Evolutionary conservation across 1,140 invertebrate species (phyloP).

Genomic region (Euura lappo): DNA sequence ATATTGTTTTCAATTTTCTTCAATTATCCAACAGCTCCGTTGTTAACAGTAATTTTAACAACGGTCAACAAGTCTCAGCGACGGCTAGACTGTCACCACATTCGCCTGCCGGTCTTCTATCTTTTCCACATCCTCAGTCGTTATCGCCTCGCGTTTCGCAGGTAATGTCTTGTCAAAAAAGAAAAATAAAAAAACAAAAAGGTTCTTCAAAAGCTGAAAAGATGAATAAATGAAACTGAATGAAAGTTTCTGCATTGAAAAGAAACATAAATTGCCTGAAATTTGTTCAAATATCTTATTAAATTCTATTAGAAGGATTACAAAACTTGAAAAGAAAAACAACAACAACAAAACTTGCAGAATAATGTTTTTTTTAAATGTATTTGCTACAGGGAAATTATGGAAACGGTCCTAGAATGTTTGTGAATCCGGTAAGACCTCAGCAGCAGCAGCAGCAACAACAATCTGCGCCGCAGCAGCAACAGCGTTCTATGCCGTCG

Average conservation of each 20-base stretch:
- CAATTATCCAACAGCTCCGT: slow-evolving; percentile 40
- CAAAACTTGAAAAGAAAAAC: too few relatives aligned
- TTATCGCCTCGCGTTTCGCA: slow-evolving; percentile 56
- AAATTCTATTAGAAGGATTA: too few relatives aligned
- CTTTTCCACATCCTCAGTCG: slow-evolving; percentile 57
- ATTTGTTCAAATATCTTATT: too few relatives aligned
- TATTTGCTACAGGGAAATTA: slow-evolving; percentile 51
- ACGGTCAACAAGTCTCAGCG: slow-evolving; percentile 53
- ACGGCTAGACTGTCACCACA: slow-evolving; percentile 56
- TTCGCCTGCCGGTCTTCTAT: slow-evolving; percentile 52
- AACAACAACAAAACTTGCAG: background rate
- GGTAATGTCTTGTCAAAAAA: too few relatives aligned
- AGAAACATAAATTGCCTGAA: background rate
- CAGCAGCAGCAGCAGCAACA: slow-evolving; percentile 17
- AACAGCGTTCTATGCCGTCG: slow-evolving; percentile 63
- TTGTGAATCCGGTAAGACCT: slow-evolving; percentile 53
- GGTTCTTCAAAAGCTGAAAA: background rate
- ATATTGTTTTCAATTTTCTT: slow-evolving; percentile 11
- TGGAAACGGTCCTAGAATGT: slow-evolving; percentile 54
- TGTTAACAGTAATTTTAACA: slow-evolving; percentile 57
- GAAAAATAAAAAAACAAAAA: slow-evolving; percentile 24
- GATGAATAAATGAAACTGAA: too few relatives aligned
- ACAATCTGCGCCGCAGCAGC: slow-evolving; percentile 37
- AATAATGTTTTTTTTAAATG: slow-evolving; percentile 17
- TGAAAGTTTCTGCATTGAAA: too few relatives aligned